phyloP scores from a whole-genome alignment of 1,140 invertebrate species.

The Cydia fagiglandana region DNA sequence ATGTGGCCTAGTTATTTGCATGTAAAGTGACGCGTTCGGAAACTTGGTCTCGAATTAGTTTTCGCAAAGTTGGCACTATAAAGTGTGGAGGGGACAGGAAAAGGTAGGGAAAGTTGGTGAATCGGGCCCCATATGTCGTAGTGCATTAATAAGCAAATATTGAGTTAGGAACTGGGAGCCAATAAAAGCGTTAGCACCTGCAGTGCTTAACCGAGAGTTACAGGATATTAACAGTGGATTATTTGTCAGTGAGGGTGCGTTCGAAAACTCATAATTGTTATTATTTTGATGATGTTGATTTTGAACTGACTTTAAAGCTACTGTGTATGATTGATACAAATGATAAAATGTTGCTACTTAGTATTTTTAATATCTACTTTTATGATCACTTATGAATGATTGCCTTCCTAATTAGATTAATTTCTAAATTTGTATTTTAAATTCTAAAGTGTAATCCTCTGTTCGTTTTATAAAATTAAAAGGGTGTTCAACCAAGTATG shows the following conservation, averaged over 20 bases:
- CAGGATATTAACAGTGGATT: background rate
- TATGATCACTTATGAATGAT: no score
- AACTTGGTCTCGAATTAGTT: constrained; percentile 18
- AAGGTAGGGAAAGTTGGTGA: constrained; percentile 25
- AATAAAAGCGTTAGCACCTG: constrained; percentile 63
- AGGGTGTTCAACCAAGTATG: constrained; percentile 18
- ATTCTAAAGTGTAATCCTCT: constrained; percentile 7
- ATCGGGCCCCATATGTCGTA: constrained; percentile 38
- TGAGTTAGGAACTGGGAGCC: constrained; percentile 53
- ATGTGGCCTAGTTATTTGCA: constrained; percentile 28
- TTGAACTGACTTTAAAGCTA: background rate
- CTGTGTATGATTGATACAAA: background rate
- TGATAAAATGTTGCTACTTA: no score
- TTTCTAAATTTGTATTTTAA: background rate
- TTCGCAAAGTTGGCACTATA: background rate
- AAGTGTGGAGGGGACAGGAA: constrained; percentile 23
- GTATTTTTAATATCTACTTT: no score
- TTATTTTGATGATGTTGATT: background rate
- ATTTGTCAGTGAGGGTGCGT: background rate
- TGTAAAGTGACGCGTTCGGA: constrained; percentile 21
- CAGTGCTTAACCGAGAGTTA: constrained; percentile 20
- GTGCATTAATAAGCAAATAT: constrained; percentile 60
- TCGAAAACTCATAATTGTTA: background rate
- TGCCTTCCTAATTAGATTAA: background rate
- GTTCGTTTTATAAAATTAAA: background rate